Percentiles rank a stretch among this genome's conserved stretches.
phyloP scores from a whole-genome alignment of 2,113 vertebrate species.

The Mohoua ochrocephala region DNA sequence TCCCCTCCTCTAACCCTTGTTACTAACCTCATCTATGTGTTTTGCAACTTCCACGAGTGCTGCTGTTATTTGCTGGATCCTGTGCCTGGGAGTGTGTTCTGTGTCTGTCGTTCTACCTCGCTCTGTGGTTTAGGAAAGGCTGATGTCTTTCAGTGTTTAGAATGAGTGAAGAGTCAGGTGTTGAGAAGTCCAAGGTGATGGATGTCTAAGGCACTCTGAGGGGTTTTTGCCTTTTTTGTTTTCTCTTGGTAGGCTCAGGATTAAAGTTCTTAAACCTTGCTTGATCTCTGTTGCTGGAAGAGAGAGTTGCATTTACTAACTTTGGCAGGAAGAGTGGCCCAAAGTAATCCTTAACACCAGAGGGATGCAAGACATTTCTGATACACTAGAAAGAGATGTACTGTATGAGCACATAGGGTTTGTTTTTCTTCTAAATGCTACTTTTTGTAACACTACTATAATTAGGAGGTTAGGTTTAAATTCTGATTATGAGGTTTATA shows the following conservation, averaged over 20 bases:
- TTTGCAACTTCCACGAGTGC: not conserved
- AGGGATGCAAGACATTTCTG: not conserved
- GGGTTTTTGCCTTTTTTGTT: not conserved
- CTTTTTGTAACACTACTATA: not conserved
- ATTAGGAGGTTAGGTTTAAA: not conserved
- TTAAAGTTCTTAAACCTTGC: not conserved
- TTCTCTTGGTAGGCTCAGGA: not conserved
- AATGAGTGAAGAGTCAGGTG: not conserved
- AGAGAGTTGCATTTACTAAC: not conserved
- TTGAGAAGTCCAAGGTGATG: not conserved
- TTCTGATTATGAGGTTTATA: not conserved
- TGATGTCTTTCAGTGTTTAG: not conserved
- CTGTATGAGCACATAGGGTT: not conserved
- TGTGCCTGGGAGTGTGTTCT: not conserved
- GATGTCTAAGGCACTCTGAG: not conserved
- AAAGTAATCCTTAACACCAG: not conserved
- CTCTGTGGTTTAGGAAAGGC: not conserved
- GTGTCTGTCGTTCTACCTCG: not conserved
- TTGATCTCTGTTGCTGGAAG: not conserved
- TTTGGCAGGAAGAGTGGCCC: not conserved
- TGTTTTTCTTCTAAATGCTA: not conserved
- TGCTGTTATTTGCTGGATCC: not conserved
- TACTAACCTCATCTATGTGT: not conserved
- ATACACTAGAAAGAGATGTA: not conserved
- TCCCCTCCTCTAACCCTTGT: not conserved